Evolutionary conservation across 1,140 invertebrate species (phyloP).

Genomic region (Drosophila willistoni): DNA sequence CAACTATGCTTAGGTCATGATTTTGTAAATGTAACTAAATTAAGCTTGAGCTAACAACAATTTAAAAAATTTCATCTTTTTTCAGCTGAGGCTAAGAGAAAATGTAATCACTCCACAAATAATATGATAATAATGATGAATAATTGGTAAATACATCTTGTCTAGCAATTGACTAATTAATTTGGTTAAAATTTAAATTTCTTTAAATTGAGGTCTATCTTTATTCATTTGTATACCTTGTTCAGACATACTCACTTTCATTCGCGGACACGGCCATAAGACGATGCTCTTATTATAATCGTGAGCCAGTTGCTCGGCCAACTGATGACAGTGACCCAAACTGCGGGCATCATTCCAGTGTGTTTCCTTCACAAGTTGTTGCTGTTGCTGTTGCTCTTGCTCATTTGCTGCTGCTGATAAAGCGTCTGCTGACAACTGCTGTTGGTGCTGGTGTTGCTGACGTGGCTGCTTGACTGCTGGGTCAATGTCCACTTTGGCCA

Average conservation of each 20-base stretch:
- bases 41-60: neutral
- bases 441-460: slow-evolving; percentile 55
- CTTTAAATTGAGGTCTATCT: slow-evolving; percentile 11
- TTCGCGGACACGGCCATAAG: slow-evolving; percentile 79
- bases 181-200: too few species aligned
- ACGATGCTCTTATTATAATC: slow-evolving; percentile 79
- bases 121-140: neutral
- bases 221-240: neutral
- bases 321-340: slow-evolving; percentile 71
- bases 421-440: slow-evolving; percentile 45
- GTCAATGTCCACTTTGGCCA: slow-evolving; percentile 51
- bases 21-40: neutral
- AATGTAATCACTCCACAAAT: neutral
- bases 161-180: too few species aligned
- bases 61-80: neutral
- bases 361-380: slow-evolving; percentile 18
- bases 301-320: slow-evolving; percentile 69
- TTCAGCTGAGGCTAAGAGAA: neutral
- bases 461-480: slow-evolving; percentile 53
- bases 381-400: slow-evolving; percentile 29
- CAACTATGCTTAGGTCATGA: neutral
- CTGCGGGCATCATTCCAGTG: slow-evolving; percentile 53
- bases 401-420: slow-evolving; percentile 44
- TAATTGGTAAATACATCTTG: too few species aligned
- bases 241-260: slow-evolving; percentile 75